phyloP scores from a whole-genome alignment of 1,140 invertebrate genomes.

The Apocrypta bakeri region DNA sequence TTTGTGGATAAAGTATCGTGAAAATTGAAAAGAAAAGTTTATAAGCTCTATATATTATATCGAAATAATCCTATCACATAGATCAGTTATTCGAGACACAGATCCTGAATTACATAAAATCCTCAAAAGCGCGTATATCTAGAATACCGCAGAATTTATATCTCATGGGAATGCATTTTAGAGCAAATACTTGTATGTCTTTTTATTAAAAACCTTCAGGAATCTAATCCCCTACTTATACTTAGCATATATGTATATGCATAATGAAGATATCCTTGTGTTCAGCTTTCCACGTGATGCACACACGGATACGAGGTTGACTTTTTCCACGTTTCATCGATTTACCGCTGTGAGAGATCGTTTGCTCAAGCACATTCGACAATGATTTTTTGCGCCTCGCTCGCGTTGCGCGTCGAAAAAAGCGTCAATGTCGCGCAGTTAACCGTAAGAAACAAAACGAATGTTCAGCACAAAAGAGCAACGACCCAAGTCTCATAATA shows the following conservation, averaged over 20 bases:
- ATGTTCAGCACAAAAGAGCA: background rate
- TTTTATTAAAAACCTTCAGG: too few species aligned
- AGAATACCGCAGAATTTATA: background rate
- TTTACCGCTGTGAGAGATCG: background rate
- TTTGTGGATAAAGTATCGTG: background rate
- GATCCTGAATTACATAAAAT: constrained; percentile 1
- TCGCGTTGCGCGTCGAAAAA: too few species aligned
- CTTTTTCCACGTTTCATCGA: background rate
- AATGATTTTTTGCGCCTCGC: background rate
- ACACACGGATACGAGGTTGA: too few species aligned
- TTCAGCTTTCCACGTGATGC: too few species aligned
- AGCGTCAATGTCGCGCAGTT: background rate
- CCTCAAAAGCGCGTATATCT: background rate
- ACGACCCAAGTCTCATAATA: background rate
- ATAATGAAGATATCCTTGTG: too few species aligned
- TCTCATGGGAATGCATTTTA: too few species aligned
- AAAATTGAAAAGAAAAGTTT: too few species aligned
- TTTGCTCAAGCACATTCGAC: background rate
- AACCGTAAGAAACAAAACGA: background rate
- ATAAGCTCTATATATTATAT: too few species aligned
- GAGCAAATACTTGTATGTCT: too few species aligned
- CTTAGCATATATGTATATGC: too few species aligned
- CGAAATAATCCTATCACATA: background rate
- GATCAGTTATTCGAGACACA: background rate
- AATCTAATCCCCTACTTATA: too few species aligned